Evolutionary conservation across 2,797 vertebrate species (phyloP).

Genomic region (Valencia hispanica): DNA sequence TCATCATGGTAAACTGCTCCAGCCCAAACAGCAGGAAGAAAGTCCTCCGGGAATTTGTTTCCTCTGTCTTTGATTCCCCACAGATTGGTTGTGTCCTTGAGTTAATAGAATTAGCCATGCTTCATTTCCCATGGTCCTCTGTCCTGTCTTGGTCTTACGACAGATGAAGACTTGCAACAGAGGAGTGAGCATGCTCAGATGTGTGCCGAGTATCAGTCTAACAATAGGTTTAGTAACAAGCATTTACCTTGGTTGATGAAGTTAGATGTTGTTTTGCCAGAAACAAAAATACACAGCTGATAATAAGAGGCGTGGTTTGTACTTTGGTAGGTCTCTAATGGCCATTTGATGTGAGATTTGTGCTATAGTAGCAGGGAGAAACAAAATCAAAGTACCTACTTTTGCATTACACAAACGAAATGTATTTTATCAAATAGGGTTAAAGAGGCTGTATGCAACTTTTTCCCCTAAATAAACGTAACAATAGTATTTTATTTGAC

Average conservation of each 20-base stretch:
- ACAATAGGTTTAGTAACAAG: slow-evolving; percentile 53
- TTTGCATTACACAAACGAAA: background rate
- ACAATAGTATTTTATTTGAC: too few species aligned
- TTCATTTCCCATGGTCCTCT: slow-evolving; percentile 80
- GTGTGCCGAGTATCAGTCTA: slow-evolving; percentile 65
- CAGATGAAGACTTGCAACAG: slow-evolving; percentile 67
- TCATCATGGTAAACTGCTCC: slow-evolving; percentile 82
- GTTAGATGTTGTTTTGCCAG: slow-evolving; percentile 44
- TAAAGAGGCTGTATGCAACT: too few species aligned
- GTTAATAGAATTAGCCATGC: slow-evolving; percentile 84
- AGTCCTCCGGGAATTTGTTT: slow-evolving; percentile 75
- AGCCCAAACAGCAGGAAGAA: slow-evolving; percentile 73
- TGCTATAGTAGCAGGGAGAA: too few species aligned
- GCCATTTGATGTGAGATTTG: slow-evolving; percentile 5
- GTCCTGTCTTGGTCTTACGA: slow-evolving; percentile 69
- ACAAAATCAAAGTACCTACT: background rate
- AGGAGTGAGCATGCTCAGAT: slow-evolving; percentile 60
- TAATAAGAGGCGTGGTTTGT: background rate
- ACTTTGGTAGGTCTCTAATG: background rate
- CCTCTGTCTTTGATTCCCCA: slow-evolving; percentile 75
- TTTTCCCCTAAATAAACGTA: too few species aligned
- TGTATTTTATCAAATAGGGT: background rate
- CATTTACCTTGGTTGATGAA: slow-evolving; percentile 52
- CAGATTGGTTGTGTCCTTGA: slow-evolving; percentile 78
- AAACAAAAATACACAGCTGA: slow-evolving; percentile 16